phyloP scores from a whole-genome alignment of 2,888 invertebrate genomes.

The Agrilus biguttatus region DNA sequence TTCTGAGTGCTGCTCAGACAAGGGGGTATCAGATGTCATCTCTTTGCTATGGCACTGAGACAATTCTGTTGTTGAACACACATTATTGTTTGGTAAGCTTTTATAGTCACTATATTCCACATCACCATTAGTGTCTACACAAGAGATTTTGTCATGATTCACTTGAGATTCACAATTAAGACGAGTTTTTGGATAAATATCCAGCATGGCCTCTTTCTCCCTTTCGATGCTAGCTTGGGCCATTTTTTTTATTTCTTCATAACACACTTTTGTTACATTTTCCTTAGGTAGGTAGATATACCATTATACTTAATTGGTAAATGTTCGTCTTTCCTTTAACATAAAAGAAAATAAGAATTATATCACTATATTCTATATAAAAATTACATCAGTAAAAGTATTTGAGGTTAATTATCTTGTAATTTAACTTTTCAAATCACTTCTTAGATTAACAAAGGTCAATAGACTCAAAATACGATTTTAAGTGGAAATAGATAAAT shows the following conservation, averaged over 20 bases:
- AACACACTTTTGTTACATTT: too few species aligned
- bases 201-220: conserved; percentile 5
- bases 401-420: too few species aligned
- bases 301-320: too few species aligned
- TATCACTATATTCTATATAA: too few species aligned
- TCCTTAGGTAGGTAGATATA: too few species aligned
- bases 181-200: conserved; percentile 4
- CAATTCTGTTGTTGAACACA: conserved; percentile 16
- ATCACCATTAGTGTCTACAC: conserved; percentile 14
- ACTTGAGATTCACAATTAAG: conserved; percentile 4
- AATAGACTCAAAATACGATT: too few species aligned
- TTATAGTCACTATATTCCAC: conserved; percentile 13
- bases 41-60: conserved; percentile 13
- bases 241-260: conserved; percentile 2
- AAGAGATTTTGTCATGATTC: conserved; percentile 11
- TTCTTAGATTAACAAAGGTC: too few species aligned
- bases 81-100: conserved; percentile 26
- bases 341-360: too few species aligned
- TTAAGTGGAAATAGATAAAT: too few species aligned
- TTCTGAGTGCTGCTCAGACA: conserved; percentile 8
- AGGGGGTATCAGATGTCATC: conserved; percentile 5
- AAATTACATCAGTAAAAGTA: too few species aligned
- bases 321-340: too few species aligned
- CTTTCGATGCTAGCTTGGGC: conserved; percentile 7
- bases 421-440: too few species aligned